Percentiles rank a stretch among this genome's conserved stretches.
Evolutionary conservation across 2,888 invertebrate genomes (phyloP).

Genomic region (Drosophila colorata): DNA sequence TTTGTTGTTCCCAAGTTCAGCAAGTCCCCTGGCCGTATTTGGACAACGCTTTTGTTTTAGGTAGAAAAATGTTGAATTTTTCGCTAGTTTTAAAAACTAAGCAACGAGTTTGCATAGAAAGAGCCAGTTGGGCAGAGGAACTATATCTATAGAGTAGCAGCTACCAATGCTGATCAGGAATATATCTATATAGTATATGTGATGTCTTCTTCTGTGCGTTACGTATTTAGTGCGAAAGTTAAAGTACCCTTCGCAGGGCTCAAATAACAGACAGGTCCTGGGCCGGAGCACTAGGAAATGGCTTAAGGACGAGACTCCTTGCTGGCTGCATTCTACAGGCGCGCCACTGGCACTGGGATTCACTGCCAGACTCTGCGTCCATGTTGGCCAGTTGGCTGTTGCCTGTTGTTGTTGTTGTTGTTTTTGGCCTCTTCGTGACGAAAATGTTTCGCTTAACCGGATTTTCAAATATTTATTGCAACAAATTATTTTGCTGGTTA

Average conservation of each 20-base stretch:
- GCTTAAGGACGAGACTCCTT: conserved; percentile 25
- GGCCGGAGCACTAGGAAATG: conserved; percentile 8
- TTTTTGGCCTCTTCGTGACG: conserved; percentile 68
- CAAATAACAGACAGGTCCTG: conserved; percentile 6
- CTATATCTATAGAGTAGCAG: neutral
- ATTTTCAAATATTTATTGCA: conserved; percentile 82
- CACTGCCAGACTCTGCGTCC: conserved; percentile 46
- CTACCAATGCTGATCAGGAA: neutral
- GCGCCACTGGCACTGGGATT: conserved; percentile 14
- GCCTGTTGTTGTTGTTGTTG: conserved; percentile 10
- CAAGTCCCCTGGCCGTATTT: too few relatives aligned
- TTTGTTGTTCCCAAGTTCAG: too few relatives aligned
- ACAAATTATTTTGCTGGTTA: conserved; percentile 77
- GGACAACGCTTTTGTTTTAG: too few relatives aligned
- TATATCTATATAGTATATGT: neutral
- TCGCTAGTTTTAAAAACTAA: too few relatives aligned
- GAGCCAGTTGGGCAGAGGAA: too few relatives aligned
- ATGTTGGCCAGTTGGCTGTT: conserved; percentile 38
- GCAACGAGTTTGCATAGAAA: too few relatives aligned
- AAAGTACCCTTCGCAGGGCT: neutral
- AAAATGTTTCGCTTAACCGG: conserved; percentile 82
- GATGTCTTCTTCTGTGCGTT: neutral
- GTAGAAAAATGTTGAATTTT: too few relatives aligned
- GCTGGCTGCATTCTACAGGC: conserved; percentile 13
- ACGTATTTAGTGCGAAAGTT: neutral